Evolutionary conservation across 1,140 invertebrate species (phyloP).

Genomic region (Pteromalus puparum): DNA sequence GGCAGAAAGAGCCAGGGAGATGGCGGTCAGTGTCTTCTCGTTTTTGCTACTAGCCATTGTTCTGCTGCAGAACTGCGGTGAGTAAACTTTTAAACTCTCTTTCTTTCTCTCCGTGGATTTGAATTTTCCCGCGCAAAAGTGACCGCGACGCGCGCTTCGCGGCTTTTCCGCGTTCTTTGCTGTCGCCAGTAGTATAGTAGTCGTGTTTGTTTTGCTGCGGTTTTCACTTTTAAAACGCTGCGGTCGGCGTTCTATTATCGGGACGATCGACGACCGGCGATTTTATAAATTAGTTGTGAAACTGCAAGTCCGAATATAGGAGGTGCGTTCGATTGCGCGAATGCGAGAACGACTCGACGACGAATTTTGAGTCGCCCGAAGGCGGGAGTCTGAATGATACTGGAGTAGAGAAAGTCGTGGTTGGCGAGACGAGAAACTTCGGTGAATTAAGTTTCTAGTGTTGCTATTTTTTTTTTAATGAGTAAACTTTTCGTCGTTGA

Average conservation of each 20-base stretch:
- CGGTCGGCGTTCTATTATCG: too few relatives aligned
- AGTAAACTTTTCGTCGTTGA: background rate
- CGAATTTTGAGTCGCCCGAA: conserved; percentile 11
- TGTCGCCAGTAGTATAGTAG: too few relatives aligned
- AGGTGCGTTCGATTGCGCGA: background rate
- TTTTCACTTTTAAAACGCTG: too few relatives aligned
- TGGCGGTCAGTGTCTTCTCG: conserved; percentile 69
- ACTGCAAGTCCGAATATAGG: background rate
- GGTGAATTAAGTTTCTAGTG: conserved; percentile 23
- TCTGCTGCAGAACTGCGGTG: conserved; percentile 4
- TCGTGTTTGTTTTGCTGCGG: too few relatives aligned
- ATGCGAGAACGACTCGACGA: background rate
- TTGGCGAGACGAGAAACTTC: conserved; percentile 36
- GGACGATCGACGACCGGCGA: background rate
- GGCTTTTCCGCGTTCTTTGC: background rate
- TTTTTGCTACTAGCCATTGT: conserved; percentile 49
- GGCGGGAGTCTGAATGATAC: conserved; percentile 14
- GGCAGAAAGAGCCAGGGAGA: conserved; percentile 68
- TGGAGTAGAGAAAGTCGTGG: conserved; percentile 39
- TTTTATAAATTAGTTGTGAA: background rate
- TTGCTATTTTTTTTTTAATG: background rate
- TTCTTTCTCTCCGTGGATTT: background rate
- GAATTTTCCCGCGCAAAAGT: conserved; percentile 47
- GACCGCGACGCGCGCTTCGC: too few relatives aligned
- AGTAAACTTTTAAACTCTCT: conserved; percentile 2